Percentiles rank a stretch among this genome's conserved stretches.
Conservation (phyloP, 2,888 invertebrate genomes). For the Melinopterus prodromus region DNA sequence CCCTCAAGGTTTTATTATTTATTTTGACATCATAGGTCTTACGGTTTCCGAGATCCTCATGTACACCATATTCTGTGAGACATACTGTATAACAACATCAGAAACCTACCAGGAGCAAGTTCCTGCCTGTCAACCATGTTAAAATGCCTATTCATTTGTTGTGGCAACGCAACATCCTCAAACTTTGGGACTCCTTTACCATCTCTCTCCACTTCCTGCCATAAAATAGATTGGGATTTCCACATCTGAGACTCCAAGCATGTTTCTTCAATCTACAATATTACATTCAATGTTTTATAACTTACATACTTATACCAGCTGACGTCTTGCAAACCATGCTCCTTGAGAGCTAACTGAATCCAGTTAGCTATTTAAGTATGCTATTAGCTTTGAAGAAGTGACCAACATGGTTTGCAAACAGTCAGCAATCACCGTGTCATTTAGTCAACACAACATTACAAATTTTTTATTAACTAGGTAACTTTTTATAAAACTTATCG, state of each 20-base stretch:
- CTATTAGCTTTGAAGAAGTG: too few relatives aligned
- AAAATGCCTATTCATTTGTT: conserved; percentile 21
- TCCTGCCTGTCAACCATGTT: conserved; percentile 7
- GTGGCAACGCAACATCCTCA: conserved; percentile 76
- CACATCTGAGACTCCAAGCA: conserved; percentile 92
- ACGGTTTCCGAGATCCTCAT: too few relatives aligned
- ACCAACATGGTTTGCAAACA: too few relatives aligned
- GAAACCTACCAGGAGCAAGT: conserved; percentile 30
- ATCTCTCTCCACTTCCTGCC: conserved; percentile 75
- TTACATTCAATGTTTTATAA: conserved; percentile 41
- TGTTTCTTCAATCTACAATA: conserved; percentile 85
- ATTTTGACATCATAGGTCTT: too few relatives aligned
- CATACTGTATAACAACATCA: conserved; percentile 15
- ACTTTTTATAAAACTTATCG: too few relatives aligned
- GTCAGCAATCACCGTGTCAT: too few relatives aligned
- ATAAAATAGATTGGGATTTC: conserved; percentile 86
- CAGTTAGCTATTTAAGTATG: background rate
- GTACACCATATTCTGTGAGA: conserved; percentile 18
- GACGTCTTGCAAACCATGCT: background rate
- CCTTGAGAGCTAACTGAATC: background rate
- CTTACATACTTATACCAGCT: background rate
- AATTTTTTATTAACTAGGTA: too few relatives aligned
- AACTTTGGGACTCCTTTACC: conserved; percentile 76
- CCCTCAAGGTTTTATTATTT: too few relatives aligned
- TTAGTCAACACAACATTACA: too few relatives aligned